Base-by-base conservation (phyloP, 2,113 vertebrate species). In the Orientallactaga bullata region DNA sequence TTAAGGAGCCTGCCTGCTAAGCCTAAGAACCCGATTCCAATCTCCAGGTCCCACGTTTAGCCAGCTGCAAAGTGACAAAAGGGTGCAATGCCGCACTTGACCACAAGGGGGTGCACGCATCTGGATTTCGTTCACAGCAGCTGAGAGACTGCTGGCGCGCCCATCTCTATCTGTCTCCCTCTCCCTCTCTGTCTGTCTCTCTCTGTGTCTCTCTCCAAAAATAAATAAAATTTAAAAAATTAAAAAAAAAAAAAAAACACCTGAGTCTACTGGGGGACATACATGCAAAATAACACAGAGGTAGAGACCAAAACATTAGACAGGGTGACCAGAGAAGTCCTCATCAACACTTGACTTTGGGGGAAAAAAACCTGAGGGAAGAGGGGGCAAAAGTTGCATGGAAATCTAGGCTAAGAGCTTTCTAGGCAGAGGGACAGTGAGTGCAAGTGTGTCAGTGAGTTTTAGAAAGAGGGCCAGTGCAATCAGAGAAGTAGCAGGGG, bases 301-400 rank as follows among this genome's bases (percentile, higher is more conserved):
- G 21, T 71, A 1, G 39, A 71, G 17, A 47, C 3, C 55, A 8
- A 79, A 69, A 74, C 69, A 78, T 83, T 63, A 61, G 55, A 55
- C 55, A 55, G 11, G 16, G 42, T 32, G 24, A 84, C 9, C 21
- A 55, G 23, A 42, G 24, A 51, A 68, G 63, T 76, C 39, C 30
- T 84, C n/a, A 74, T 37, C 51, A 91, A 28, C 80, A 91, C 35
- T 47, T 88, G 61, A 84, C 65, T 28, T 24, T 90, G 68, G 73
- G 72, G 16, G 35, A 89, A 71, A 65, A 89, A 71, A 65, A 58
- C 58, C 35, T n/a, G 42, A 63, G 89, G 76, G 32, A 85, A 85
- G 77, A 51, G 74, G 65, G 10, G 55, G 24, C 16, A 28, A 83
- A 91, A 86, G 26, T n/a, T 28, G 26, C 12, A 47, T 2, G 12